These are phyloP conservation scores for Trichogramma evanescens DNA, from an alignment of 2,888 invertebrate species.

Conservation along the genomic window DNA sequence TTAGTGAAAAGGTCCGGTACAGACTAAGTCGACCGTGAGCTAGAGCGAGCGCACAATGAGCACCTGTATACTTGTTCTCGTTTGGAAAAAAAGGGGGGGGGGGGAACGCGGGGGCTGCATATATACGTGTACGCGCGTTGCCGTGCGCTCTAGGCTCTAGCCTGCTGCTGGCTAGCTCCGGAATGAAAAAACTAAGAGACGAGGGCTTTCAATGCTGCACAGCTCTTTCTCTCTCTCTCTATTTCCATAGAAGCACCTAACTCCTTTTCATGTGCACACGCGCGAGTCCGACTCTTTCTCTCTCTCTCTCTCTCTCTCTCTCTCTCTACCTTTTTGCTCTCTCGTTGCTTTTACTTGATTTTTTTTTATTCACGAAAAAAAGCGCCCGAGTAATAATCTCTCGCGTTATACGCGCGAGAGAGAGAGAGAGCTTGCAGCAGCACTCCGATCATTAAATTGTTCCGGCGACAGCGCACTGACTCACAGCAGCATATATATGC, in stretches of 20 bases:
- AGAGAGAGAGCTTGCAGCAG: not conserved
- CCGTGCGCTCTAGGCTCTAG: not conserved
- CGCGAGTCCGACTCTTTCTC: not conserved
- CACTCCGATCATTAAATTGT: conserved; percentile 44
- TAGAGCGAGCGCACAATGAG: conserved; percentile 6
- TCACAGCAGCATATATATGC: too few species aligned
- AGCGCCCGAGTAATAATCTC: conserved; percentile 7
- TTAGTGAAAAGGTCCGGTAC: conserved; percentile 15
- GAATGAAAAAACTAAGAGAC: conserved; percentile 22
- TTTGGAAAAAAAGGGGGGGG: conserved; percentile 36
- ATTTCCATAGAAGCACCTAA: conserved; percentile 5
- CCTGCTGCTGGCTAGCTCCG: conserved; percentile 13
- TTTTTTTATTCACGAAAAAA: not conserved
- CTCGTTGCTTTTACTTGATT: not conserved
- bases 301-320: not conserved
- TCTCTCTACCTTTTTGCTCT: not conserved
- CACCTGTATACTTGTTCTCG: conserved; percentile 24
- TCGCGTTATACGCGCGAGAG: not conserved
- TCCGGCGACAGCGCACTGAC: conserved; percentile 30
- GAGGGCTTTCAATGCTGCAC: conserved; percentile 24
- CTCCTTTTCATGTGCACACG: not conserved
- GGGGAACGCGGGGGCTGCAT: conserved; percentile 30
- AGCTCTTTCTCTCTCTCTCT: conserved; percentile 14
- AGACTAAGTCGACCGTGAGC: too few species aligned
- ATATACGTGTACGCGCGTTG: not conserved